Evolutionary conservation across 2,113 vertebrate species (phyloP).

Genomic region (Neogobius melanostomus): DNA sequence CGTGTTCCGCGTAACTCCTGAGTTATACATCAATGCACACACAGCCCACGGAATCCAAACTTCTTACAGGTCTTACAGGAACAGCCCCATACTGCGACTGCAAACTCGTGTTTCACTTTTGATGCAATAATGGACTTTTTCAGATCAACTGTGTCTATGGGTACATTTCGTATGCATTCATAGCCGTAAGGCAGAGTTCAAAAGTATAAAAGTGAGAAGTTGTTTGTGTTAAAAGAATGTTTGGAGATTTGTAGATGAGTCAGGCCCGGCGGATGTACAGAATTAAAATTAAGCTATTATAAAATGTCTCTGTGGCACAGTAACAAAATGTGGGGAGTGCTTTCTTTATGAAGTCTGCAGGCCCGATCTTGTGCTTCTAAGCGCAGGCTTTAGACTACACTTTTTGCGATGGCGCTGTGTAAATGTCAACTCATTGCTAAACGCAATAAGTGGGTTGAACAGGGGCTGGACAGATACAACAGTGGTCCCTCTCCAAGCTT

Average conservation of each 20-base stretch:
- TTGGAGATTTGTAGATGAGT: neutral
- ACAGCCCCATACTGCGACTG: neutral
- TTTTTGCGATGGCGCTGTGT: too few species aligned
- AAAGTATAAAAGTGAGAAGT: neutral
- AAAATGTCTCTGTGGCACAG: too few species aligned
- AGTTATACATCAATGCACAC: constrained; percentile 3
- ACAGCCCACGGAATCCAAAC: neutral
- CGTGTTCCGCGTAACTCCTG: constrained; percentile 3
- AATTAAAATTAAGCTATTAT: too few species aligned
- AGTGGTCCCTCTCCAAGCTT: too few species aligned
- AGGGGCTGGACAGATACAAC: too few species aligned
- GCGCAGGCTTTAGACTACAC: too few species aligned
- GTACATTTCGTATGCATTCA: neutral
- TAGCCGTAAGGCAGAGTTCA: neutral
- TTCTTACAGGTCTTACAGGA: neutral
- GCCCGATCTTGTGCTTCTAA: too few species aligned
- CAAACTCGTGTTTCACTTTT: neutral
- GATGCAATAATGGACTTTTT: neutral
- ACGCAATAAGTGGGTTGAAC: too few species aligned
- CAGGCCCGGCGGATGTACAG: neutral
- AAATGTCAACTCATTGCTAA: too few species aligned
- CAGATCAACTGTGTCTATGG: neutral
- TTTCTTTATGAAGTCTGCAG: too few species aligned
- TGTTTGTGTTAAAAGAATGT: neutral
- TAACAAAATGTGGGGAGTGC: too few species aligned